Percentiles rank a stretch among this genome's conserved stretches.
phyloP scores from a whole-genome alignment of 2,113 vertebrate species.

The Prionailurus bengalensis region DNA sequence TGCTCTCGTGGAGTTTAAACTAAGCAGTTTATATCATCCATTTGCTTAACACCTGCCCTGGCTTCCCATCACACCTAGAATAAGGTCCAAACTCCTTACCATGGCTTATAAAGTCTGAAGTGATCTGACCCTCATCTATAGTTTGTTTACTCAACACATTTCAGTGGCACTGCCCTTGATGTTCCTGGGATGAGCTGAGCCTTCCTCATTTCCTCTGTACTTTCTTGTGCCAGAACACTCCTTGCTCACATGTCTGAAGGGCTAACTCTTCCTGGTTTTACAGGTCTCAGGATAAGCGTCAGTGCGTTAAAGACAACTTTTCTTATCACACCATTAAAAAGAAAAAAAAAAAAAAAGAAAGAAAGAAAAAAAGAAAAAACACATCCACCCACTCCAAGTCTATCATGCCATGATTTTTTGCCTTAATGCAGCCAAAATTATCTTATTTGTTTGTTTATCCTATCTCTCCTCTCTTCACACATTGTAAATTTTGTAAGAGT shows the following conservation, averaged over 20 bases:
- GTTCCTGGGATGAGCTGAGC: not conserved
- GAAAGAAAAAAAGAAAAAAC: not conserved
- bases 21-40: not conserved
- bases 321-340: not conserved
- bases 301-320: not conserved
- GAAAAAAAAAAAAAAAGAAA: not conserved
- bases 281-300: not conserved
- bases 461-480: not conserved
- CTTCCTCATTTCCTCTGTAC: not conserved
- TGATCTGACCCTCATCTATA: not conserved
- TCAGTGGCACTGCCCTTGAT: not conserved
- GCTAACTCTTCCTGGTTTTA: not conserved
- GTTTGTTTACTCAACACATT: not conserved
- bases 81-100: not conserved
- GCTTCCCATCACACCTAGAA: not conserved
- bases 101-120: not conserved
- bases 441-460: not conserved
- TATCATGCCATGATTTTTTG: not conserved
- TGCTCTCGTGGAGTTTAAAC: not conserved
- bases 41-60: not conserved
- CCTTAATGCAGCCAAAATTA: not conserved
- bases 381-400: not conserved
- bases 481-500: not conserved
- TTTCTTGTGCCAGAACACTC: not conserved
- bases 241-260: not conserved